Conservation (phyloP, 2,797 vertebrate genomes). For the Emydoidea blandingii region DNA sequence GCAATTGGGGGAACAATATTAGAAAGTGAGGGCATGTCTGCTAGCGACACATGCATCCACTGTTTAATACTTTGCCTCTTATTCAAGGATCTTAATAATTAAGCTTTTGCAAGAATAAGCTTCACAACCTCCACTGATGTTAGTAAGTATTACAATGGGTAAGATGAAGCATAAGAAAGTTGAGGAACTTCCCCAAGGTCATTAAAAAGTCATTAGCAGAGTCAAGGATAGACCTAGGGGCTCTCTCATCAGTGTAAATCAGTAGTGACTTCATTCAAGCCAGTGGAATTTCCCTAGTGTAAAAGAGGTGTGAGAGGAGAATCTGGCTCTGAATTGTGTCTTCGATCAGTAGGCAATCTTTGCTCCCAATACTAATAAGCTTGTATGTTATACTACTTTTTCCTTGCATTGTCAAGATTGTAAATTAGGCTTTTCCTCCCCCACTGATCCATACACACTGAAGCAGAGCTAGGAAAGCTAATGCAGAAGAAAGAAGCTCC, state of each 20-base stretch:
- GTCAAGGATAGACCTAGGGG: background rate
- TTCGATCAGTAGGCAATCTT: conserved; percentile 11
- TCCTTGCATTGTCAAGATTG: background rate
- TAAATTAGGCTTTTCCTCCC: background rate
- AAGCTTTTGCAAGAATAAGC: background rate
- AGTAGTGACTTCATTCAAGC: conserved; percentile 3
- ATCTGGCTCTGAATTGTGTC: conserved; percentile 13
- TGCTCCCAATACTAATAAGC: background rate
- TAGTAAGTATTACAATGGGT: conserved; percentile 28
- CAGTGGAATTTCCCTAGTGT: background rate
- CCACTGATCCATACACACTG: background rate
- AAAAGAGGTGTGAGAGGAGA: background rate
- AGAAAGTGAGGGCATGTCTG: background rate
- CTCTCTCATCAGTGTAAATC: too few relatives aligned
- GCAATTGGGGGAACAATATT: background rate
- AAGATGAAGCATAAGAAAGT: conserved; percentile 52
- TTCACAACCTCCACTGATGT: conserved; percentile 1
- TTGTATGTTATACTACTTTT: conserved; percentile 8
- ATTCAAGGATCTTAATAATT: conserved; percentile 17
- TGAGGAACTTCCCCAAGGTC: conserved; percentile 52
- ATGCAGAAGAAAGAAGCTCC: background rate
- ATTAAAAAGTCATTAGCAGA: background rate
- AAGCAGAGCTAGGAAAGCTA: background rate
- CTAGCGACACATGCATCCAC: background rate
- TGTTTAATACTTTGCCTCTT: background rate